Conservation (phyloP, 2,113 vertebrate genomes). For the Pseudorasbora parva region DNA sequence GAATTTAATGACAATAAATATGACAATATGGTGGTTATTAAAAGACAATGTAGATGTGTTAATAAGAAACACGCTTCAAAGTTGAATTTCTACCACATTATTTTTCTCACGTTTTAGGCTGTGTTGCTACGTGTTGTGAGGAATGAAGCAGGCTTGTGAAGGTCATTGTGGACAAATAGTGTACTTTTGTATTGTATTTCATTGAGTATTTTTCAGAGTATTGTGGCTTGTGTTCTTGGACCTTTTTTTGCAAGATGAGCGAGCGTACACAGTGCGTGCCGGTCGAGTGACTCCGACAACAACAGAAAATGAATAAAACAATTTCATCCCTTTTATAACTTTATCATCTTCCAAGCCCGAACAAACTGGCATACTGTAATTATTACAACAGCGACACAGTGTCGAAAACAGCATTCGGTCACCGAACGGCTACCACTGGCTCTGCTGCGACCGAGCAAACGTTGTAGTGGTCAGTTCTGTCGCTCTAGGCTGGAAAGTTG, state of each 20-base stretch:
- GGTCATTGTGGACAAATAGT: neutral
- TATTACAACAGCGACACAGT: constrained; percentile 59
- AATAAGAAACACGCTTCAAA: neutral
- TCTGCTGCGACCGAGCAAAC: constrained; percentile 59
- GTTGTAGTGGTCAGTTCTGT: constrained; percentile 66
- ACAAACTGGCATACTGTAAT: constrained; percentile 51
- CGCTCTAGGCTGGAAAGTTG: constrained; percentile 67
- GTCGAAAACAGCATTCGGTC: constrained; percentile 53
- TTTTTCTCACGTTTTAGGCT: neutral
- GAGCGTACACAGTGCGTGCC: constrained; percentile 17
- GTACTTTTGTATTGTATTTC: neutral
- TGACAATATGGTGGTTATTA: neutral
- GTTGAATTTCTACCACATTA: neutral
- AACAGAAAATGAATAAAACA: constrained; percentile 22
- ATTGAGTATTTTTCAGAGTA: neutral
- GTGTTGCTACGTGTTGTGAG: neutral
- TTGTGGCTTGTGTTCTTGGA: constrained; percentile 29
- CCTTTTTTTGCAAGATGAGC: constrained; percentile 37
- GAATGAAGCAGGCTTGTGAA: neutral
- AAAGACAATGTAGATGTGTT: neutral
- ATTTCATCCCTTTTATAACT: constrained; percentile 52
- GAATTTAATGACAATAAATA: no score
- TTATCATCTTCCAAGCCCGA: constrained; percentile 48
- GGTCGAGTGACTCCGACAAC: constrained; percentile 28
- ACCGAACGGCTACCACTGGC: constrained; percentile 54